Percentiles rank a stretch among this genome's conserved stretches.
phyloP scores from a whole-genome alignment of 37 sponge, comb jelly and placozoan species.

The Oopsacas minuta region DNA sequence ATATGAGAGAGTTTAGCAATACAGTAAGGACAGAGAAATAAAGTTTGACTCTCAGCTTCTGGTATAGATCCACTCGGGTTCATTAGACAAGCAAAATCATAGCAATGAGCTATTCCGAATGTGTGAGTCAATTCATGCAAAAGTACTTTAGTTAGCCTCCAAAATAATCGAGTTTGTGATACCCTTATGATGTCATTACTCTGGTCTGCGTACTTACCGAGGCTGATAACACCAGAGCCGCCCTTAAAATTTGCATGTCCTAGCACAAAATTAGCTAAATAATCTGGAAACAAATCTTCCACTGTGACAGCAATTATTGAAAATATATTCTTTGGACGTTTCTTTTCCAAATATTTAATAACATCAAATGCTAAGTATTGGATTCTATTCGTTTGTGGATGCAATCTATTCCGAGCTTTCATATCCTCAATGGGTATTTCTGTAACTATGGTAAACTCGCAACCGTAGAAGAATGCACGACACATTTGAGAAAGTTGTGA shows the following conservation, averaged over 20 bases:
- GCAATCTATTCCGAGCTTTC: background rate
- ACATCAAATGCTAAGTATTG: constrained; percentile 20
- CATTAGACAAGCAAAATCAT: constrained; percentile 73
- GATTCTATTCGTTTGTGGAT: background rate
- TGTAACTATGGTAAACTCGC: background rate
- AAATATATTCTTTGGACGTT: constrained; percentile 22
- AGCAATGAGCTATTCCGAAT: constrained; percentile 76
- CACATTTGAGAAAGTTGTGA: background rate
- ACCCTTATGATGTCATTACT: background rate
- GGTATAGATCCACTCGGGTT: constrained; percentile 63
- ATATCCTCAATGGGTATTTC: background rate
- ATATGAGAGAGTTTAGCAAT: constrained; percentile 60
- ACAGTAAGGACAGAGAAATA: constrained; percentile 81
- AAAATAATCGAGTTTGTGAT: background rate
- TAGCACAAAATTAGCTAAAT: constrained; percentile 75
- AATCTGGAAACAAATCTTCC: constrained; percentile 68
- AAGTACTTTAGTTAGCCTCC: constrained; percentile 40
- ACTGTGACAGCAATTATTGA: constrained; percentile 46
- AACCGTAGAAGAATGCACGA: background rate
- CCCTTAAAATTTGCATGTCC: constrained; percentile 52
- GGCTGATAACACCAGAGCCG: constrained; percentile 60
- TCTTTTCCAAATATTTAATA: constrained; percentile 18
- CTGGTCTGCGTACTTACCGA: constrained; percentile 49
- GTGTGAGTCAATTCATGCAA: constrained; percentile 79
- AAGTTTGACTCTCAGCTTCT: constrained; percentile 55